phyloP scores from a whole-genome alignment of 2,888 invertebrate species.

The Rutpela maculata region DNA sequence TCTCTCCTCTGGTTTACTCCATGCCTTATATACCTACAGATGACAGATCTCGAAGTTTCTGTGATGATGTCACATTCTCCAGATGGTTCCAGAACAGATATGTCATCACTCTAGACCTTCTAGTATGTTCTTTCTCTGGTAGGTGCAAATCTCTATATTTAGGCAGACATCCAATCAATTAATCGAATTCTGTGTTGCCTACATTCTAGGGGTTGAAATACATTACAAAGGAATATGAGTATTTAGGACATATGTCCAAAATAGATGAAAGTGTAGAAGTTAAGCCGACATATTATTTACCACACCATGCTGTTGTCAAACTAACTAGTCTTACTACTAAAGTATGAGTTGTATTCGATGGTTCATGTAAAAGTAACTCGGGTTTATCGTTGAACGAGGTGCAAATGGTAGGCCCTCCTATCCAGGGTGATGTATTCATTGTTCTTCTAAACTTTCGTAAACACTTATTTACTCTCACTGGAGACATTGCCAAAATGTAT shows the following conservation, averaged over 20 bases:
- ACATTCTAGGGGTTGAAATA: too few relatives aligned
- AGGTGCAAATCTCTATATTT: too few relatives aligned
- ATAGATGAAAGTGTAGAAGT: not conserved
- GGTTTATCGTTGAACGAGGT: constrained; percentile 40
- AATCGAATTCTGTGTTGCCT: too few relatives aligned
- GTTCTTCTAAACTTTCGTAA: constrained; percentile 1
- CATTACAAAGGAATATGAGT: constrained; percentile 47
- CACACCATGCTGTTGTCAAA: constrained; percentile 41
- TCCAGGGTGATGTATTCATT: constrained; percentile 25
- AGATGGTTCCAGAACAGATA: too few relatives aligned
- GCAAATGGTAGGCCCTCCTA: constrained; percentile 35
- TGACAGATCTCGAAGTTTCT: too few relatives aligned
- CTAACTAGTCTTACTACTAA: constrained; percentile 30
- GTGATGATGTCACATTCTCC: too few relatives aligned
- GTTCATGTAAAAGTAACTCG: constrained; percentile 15
- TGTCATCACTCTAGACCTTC: too few relatives aligned
- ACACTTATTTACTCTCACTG: not conserved
- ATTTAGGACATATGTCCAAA: constrained; percentile 47
- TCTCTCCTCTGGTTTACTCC: too few relatives aligned
- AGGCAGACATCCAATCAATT: too few relatives aligned
- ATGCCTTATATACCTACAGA: too few relatives aligned
- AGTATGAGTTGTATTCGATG: constrained; percentile 37
- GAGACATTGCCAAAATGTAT: constrained; percentile 17
- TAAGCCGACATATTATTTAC: constrained; percentile 13
- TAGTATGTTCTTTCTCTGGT: too few relatives aligned